A percentile compares a stretch with the other conserved stretches of the same genome.
These are phyloP conservation scores for Oscheius sp. DNA, from an alignment of 1,140 invertebrate genomes.

Conservation along the genomic window DNA sequence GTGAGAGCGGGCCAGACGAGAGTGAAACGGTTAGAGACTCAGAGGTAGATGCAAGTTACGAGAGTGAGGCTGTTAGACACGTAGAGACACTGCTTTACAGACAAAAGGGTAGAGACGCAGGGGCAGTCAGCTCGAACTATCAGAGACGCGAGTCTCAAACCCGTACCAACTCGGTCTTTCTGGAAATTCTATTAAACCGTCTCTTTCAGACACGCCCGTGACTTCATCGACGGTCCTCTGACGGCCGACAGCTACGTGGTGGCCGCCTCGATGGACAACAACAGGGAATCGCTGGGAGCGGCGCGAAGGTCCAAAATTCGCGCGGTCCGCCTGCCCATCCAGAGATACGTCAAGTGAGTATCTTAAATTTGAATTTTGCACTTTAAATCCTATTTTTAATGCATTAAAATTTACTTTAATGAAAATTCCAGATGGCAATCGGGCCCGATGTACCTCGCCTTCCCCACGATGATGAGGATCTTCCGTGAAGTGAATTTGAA, in stretches of 20 bases:
- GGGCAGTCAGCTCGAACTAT: too few species aligned
- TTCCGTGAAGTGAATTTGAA: not conserved
- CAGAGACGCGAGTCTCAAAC: too few species aligned
- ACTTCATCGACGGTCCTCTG: conserved; percentile 1
- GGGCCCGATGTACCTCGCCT: not conserved
- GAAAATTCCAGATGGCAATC: not conserved
- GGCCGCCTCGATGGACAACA: not conserved
- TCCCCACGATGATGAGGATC: not conserved
- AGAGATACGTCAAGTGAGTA: conserved; percentile 10
- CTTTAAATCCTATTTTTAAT: not conserved
- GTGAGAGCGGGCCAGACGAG: too few species aligned
- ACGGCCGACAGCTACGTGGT: not conserved
- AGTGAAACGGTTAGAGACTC: too few species aligned
- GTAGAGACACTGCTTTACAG: too few species aligned
- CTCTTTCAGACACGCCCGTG: not conserved
- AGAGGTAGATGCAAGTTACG: too few species aligned
- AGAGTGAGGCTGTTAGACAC: too few species aligned
- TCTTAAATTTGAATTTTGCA: not conserved
- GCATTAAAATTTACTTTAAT: not conserved
- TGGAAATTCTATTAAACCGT: not conserved
- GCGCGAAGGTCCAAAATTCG: not conserved
- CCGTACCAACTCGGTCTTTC: not conserved
- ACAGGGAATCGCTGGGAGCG: not conserved
- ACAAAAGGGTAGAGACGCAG: too few species aligned
- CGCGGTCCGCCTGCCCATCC: not conserved